Evolutionary conservation across 2,888 invertebrate genomes (phyloP).

Genomic region (Gibbula magus): DNA sequence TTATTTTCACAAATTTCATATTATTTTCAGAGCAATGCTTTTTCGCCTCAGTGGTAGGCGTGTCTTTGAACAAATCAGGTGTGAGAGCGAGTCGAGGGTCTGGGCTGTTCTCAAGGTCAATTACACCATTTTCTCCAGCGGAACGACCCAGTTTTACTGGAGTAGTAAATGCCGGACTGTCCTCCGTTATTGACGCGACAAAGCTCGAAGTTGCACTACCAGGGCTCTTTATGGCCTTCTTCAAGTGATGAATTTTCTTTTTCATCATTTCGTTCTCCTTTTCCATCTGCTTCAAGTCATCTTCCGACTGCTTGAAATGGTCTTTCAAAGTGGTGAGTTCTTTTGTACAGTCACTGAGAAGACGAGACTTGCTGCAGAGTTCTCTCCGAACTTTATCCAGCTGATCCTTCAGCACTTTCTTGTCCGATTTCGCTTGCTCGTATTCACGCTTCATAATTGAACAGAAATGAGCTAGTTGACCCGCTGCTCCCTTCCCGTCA

Average conservation of each 20-base stretch:
- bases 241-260: slow-evolving; percentile 49
- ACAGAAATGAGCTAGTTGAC: slow-evolving; percentile 62
- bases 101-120: slow-evolving; percentile 42
- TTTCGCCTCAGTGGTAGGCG: slow-evolving; percentile 36
- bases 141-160: slow-evolving; percentile 45
- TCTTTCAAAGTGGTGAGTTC: slow-evolving; percentile 47
- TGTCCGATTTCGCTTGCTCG: slow-evolving; percentile 60
- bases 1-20: slow-evolving; percentile 57
- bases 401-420: slow-evolving; percentile 56
- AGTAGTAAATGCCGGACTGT: slow-evolving; percentile 48
- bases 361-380: slow-evolving; percentile 43
- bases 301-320: slow-evolving; percentile 55
- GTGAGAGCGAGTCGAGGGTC: slow-evolving; percentile 28
- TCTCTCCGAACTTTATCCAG: slow-evolving; percentile 54
- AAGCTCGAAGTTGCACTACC: slow-evolving; percentile 52
- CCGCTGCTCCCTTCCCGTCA: slow-evolving; percentile 46
- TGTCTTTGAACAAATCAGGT: slow-evolving; percentile 25
- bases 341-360: slow-evolving; percentile 45
- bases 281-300: slow-evolving; percentile 59
- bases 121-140: slow-evolving; percentile 24
- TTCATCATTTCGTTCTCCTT: slow-evolving; percentile 56
- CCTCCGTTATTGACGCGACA: slow-evolving; percentile 52
- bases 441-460: slow-evolving; percentile 68
- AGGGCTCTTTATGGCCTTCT: slow-evolving; percentile 48
- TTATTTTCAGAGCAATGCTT: slow-evolving; percentile 46